Conservation (phyloP, 2,113 vertebrate genomes). For the Illadopsis cleaveri region DNA sequence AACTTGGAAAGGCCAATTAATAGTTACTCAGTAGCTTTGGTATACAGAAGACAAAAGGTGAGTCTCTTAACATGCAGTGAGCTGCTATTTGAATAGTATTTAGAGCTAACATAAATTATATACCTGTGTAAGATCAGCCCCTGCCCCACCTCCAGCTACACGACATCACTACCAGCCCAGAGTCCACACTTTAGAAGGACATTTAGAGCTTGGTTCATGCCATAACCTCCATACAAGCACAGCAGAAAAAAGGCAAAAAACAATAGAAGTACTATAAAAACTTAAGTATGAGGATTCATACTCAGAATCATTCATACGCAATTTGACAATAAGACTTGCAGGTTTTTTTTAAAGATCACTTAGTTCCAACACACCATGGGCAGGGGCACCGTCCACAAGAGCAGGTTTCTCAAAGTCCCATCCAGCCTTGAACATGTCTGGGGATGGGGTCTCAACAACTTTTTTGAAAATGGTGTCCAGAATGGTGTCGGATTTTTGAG, state of each 20-base stretch:
- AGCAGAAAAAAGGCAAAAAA: background rate
- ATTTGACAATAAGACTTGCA: background rate
- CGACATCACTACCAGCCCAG: background rate
- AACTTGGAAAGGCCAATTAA: background rate
- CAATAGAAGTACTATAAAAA: background rate
- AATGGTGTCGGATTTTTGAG: background rate
- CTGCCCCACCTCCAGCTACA: background rate
- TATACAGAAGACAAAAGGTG: background rate
- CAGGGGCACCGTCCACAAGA: background rate
- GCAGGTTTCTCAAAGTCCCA: background rate
- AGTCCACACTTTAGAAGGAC: background rate
- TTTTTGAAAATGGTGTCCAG: background rate
- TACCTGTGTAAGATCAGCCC: background rate
- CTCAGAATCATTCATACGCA: background rate
- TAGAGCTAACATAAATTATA: background rate
- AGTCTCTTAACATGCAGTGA: background rate
- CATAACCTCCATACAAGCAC: background rate
- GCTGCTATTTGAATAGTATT: background rate
- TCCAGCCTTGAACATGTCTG: background rate
- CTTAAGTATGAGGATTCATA: background rate
- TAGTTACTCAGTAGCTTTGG: background rate
- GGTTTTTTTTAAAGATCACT: background rate
- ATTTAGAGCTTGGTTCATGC: background rate
- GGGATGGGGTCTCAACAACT: no score
- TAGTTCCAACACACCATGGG: background rate